These are phyloP conservation scores for Pyxicephalus adspersus DNA, from an alignment of 2,113 vertebrate species.

Conservation along the genomic window DNA sequence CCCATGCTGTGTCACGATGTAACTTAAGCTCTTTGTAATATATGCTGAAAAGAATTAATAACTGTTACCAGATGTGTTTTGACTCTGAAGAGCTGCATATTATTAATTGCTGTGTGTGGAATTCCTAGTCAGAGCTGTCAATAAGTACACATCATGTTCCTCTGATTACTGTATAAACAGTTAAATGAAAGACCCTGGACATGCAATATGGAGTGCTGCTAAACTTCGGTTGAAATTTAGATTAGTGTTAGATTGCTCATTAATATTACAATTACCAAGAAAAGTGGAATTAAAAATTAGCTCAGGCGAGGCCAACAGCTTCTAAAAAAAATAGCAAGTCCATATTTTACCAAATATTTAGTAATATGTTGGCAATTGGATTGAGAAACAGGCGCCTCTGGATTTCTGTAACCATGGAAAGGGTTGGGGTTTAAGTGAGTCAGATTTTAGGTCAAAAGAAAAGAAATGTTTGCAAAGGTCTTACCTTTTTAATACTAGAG, in stretches of 20 bases:
- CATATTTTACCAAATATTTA: too few species aligned
- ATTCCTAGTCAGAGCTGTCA: not conserved
- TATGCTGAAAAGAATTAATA: conserved; percentile 73
- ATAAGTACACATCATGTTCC: not conserved
- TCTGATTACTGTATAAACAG: not conserved
- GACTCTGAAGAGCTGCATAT: conserved; percentile 14
- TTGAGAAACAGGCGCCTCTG: too few species aligned
- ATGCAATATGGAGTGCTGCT: not conserved
- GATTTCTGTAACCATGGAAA: too few species aligned
- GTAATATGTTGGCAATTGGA: too few species aligned
- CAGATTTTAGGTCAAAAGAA: too few species aligned
- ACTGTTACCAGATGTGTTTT: conserved; percentile 74
- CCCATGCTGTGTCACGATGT: conserved; percentile 70
- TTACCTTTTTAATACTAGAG: too few species aligned
- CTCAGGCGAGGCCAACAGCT: too few species aligned
- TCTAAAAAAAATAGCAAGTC: too few species aligned
- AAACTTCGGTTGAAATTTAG: not conserved
- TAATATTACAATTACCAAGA: not conserved
- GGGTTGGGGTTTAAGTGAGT: too few species aligned
- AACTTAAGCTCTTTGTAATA: conserved; percentile 75
- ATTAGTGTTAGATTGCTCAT: not conserved
- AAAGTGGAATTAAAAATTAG: too few species aligned
- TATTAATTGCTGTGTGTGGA: conserved; percentile 14
- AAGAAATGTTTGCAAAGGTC: too few species aligned
- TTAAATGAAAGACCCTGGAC: not conserved